phyloP scores from a whole-genome alignment of 2,797 vertebrate species.

The Propithecus perrieri region DNA sequence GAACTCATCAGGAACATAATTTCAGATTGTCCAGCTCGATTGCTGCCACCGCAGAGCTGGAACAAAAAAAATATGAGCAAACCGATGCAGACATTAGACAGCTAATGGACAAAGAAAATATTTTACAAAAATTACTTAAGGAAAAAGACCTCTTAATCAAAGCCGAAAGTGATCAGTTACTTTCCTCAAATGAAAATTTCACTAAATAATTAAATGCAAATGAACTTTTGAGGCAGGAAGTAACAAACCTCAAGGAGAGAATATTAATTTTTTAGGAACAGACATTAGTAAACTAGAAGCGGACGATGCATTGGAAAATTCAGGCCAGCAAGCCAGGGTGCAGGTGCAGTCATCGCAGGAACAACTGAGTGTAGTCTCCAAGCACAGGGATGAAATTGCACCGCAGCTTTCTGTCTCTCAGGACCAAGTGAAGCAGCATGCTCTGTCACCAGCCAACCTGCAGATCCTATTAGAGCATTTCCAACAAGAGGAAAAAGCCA shows the following conservation, averaged over 20 bases:
- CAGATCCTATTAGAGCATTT: constrained; percentile 99
- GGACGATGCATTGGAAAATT: constrained; percentile 79
- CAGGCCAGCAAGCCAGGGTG: constrained; percentile 95
- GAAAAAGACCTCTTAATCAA: constrained; percentile 99
- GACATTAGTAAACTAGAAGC: constrained; percentile 93
- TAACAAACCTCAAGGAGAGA: constrained; percentile 97
- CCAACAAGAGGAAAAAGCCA: constrained; percentile 87
- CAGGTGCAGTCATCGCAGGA: constrained; percentile 98
- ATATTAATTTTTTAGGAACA: constrained; percentile 93
- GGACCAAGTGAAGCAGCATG: constrained; percentile 97
- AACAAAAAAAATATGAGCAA: constrained; percentile 88
- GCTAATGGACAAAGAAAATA: constrained; percentile 88
- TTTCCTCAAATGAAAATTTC: constrained; percentile 90
- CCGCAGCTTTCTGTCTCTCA: constrained; percentile 90
- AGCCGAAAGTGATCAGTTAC: constrained; percentile 95
- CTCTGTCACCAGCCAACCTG: constrained; percentile 96
- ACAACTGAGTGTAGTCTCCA: constrained; percentile 91
- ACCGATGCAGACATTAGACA: constrained; percentile 87
- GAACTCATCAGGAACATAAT: constrained; percentile 96
- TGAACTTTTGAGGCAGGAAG: constrained; percentile 96
- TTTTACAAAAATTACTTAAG: constrained; percentile 91
- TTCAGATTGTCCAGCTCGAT: constrained; percentile 92
- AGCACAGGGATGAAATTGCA: constrained; percentile 91
- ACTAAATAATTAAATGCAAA: constrained; percentile 96
- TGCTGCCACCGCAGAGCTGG: constrained; percentile 87